Evolutionary conservation across 2,113 vertebrate species (phyloP), one percentile per base, ranked within the genome.

Genomic region (Rutilus rutilus): DNA sequence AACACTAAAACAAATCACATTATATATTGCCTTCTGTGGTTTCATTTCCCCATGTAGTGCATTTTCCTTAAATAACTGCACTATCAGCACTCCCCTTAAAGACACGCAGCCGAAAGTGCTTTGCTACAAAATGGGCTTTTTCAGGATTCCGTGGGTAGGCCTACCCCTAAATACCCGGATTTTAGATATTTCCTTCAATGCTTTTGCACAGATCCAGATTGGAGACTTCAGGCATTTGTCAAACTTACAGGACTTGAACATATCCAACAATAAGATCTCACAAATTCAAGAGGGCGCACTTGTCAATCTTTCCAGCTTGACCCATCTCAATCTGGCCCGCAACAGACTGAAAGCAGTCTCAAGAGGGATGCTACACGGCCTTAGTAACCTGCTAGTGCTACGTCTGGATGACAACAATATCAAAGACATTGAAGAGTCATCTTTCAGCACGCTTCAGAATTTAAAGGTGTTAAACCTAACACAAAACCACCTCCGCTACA

Each of bases 11-110:
- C 17, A 62, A 69, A 39, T 45, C 14, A 45, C 47, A 14, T 62
- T 73, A 33, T 84, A 39, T 9, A 2, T 62, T 36, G 0, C 75
- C 57, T 9, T 79, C 42, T 79, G 8, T 62, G 45, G n/a, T 57
- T 21, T 78, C 0, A 67, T 33, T 47, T 60, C 64, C 23, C 27
- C 36, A 1, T 50, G 7, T 25, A 65, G 7, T 57, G 33, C 89
- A 4, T 90, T 90, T 83, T 90, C 82, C n/a, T 33, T 87, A 10
- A 85, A 52, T 2, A 87, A 90, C n/a, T 90, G 89, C 57, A 88
- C 82, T 1, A 30, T 87, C 25, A 45, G 17, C 2, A 67, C 30
- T 9, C 30, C 67, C 9, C 77, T 71, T 25, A 80, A 74, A 54
- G 5, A 74, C 52, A 67, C 17, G 39, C 9, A 52, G 12, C 19